These are phyloP conservation scores for Molanna angustata DNA, from an alignment of 2,888 invertebrate genomes.

Conservation along the genomic window DNA sequence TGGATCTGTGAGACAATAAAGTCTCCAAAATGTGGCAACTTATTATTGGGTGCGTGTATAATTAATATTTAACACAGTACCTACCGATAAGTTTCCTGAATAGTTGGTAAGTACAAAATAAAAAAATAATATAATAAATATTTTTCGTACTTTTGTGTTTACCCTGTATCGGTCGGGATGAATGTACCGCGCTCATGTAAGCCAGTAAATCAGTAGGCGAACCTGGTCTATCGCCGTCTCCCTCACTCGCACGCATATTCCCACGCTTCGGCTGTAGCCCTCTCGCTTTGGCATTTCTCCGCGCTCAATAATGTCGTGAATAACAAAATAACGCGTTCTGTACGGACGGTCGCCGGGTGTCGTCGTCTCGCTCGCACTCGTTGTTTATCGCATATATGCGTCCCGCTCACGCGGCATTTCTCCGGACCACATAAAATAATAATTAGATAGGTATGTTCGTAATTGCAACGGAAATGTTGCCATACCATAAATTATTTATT, in stretches of 20 bases:
- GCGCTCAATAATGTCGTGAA: too few species aligned
- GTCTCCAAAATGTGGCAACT: too few species aligned
- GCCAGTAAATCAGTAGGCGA: conserved; percentile 21
- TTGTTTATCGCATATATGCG: neutral
- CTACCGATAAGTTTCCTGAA: too few species aligned
- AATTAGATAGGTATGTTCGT: too few species aligned
- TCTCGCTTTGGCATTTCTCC: conserved; percentile 15
- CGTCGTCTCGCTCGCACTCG: neutral
- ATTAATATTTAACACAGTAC: too few species aligned
- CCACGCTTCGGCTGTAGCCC: neutral
- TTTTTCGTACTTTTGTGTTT: neutral
- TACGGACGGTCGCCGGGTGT: neutral
- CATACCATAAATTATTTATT: too few species aligned
- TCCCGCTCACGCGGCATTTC: too few species aligned
- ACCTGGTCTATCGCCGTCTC: conserved; percentile 12
- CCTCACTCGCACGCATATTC: conserved; percentile 7
- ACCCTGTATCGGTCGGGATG: conserved; percentile 9
- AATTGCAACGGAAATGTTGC: too few species aligned
- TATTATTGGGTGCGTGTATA: too few species aligned
- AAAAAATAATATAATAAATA: neutral
- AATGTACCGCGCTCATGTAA: conserved; percentile 16
- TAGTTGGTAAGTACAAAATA: neutral
- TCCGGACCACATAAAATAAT: too few species aligned
- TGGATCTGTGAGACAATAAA: too few species aligned
- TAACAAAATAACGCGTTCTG: too few species aligned